A percentile compares a stretch with the other conserved stretches of the same genome.
Conservation (phyloP, 2,113 vertebrate genomes). For the Triplophysa dalaica region DNA sequence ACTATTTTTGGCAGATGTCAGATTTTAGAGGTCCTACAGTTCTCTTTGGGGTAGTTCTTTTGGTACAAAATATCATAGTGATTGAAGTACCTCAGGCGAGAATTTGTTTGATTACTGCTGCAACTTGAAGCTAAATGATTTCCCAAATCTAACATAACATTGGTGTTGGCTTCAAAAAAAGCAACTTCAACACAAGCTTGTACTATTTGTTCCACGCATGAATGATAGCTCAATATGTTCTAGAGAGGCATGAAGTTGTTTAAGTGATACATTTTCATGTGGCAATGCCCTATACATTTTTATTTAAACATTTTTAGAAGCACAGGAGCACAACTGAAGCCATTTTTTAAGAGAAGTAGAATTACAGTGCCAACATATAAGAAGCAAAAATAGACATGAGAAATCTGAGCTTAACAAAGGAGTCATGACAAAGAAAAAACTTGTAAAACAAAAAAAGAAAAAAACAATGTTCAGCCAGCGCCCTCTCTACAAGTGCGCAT, state of each 20-base stretch:
- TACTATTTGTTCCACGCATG: neutral
- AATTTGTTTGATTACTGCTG: slow-evolving; percentile 9
- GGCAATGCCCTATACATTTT: too few species aligned
- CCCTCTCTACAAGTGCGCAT: too few species aligned
- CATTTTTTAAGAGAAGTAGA: too few species aligned
- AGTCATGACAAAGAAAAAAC: too few species aligned
- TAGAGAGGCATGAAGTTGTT: neutral
- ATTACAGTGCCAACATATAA: too few species aligned
- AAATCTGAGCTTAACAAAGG: neutral
- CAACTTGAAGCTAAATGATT: slow-evolving; percentile 2
- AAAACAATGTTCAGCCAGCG: too few species aligned
- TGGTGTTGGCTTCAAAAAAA: too few species aligned
- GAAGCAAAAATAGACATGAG: neutral
- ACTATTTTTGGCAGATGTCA: neutral
- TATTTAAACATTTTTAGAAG: too few species aligned
- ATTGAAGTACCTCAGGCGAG: neutral
- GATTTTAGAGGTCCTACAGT: neutral
- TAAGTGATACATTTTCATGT: neutral
- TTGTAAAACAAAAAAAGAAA: too few species aligned
- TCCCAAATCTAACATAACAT: neutral
- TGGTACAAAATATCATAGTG: neutral
- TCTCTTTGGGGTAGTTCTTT: neutral
- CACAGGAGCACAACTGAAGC: too few species aligned
- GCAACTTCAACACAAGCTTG: too few species aligned
- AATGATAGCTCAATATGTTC: neutral